Base-by-base conservation (phyloP, 2,113 vertebrate species). In the Aspidoscelis tigris region DNA sequence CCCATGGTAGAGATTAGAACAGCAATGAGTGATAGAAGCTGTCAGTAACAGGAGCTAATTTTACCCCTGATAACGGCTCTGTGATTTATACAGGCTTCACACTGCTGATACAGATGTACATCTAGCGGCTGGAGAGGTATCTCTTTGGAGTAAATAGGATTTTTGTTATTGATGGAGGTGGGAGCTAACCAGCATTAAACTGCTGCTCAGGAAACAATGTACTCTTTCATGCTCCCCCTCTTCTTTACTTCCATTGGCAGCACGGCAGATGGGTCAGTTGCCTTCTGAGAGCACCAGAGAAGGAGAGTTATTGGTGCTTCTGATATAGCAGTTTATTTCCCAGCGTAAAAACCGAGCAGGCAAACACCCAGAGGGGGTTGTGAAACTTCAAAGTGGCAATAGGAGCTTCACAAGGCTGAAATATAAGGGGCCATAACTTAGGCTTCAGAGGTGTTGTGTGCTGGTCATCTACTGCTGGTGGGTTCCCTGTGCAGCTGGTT, bases 31-130 rank as follows among this genome's bases (percentile, higher is more conserved):
- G 93, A 95, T 93, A 92, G 92, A 91, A 90, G 89, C 93, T 94
- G 93, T 94, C 93, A 92, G 93, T 93, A 92, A 91, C 82, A 72
- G 87, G 88, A 94, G 93, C 91, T 95, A 95, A 95, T 95, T 94
- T 95, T 92, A 89, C 91, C 90, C 91, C 86, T 90, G 94, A 88
- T 94, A 93, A 92, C 79, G 86, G 93, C 81, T 80, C 84, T 86
- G 88, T 91, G 93, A 89, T 93, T 93, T 88, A 81, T 12, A 16
- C 84, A 90, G 93, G 14, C 86, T 79, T 53, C 0, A 0, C 70
- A 79, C 33, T 74, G 85, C 72, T 0, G 69, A 33, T 24, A 88
- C 84, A 89, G 87, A 83, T 74, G 1, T 0, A 0, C 83, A 84
- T 87, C 83, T 20, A 3, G 44, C 12, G 84, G 85, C 65, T 1